Base-by-base conservation (phyloP, 2,888 invertebrate species). In the Gymnosoma rotundatum region DNA sequence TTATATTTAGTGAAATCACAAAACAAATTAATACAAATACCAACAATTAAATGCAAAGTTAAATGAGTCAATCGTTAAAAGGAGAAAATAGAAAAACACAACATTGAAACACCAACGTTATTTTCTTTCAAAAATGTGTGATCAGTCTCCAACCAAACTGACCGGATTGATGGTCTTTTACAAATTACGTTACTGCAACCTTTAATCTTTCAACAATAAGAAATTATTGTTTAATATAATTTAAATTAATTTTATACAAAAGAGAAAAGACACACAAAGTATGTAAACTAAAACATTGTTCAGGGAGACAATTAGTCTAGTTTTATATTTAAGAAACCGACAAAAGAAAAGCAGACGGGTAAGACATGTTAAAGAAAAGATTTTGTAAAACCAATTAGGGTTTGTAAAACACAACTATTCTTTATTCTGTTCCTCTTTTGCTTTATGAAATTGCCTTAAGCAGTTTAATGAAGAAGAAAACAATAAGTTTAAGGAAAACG, bases 281-380 rank as follows among this genome's bases (percentile, higher is more conserved):
- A 73, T n/a, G 25, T 6, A 38, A 78, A 66, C 21, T 45, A 70
- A 60, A 72, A 36, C 21, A 50, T 75, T 76, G 32, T 48, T 7
- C 56, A 5, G 64, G 73, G 52, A 84, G 84, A 84, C 84, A 78
- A 84, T 81, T 84, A 81, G 84, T 84, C 84, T 84, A 74, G 81
- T 69, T 72, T 63, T 56, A 48, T 20, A 48, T 20, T 69, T 20
- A 72, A 70, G 0, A 21, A 0, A 16, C 45, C 48, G 42, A 42
- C 42, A 42, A 42, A 12, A 42, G 42, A 42, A 42, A 42, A 42
- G 12, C 42, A 10, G 42, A 42, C 12, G 12, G 4, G 4, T 2
- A 10, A 10, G 42, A 42, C 42, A 8, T 6, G 12, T 12, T 42
- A 12, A 42, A 73, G 21, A 25, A 69, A 70, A 36, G 32, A 61